Evolutionary conservation across 1,140 invertebrate species (phyloP).

Genomic region (Cydia fagiglandana): DNA sequence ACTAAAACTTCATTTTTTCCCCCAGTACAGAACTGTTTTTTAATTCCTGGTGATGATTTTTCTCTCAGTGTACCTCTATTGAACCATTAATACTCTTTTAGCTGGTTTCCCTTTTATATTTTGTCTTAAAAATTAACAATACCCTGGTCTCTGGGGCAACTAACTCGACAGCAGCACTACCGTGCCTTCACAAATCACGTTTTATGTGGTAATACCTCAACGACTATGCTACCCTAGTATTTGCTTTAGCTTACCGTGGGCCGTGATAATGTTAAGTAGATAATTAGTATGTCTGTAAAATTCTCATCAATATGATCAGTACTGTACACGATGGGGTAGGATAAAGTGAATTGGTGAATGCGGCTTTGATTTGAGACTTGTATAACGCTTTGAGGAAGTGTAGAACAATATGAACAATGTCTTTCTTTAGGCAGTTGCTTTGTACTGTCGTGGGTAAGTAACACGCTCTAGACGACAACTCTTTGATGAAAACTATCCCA

Average conservation of each 20-base stretch:
- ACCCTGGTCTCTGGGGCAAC: background rate
- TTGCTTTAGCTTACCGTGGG: background rate
- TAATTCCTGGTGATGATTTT: no score
- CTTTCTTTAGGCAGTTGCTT: conserved; percentile 5
- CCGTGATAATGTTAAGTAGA: background rate
- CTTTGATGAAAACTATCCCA: background rate
- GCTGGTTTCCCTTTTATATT: no score
- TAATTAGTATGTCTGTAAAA: background rate
- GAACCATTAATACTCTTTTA: no score
- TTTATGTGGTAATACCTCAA: background rate
- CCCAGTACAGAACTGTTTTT: no score
- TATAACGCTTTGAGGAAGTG: background rate
- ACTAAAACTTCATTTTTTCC: no score
- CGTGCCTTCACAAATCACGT: background rate
- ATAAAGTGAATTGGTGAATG: background rate
- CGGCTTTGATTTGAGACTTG: background rate
- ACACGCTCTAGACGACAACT: background rate
- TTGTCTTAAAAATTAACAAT: no score
- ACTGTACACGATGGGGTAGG: background rate
- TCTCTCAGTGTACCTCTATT: no score
- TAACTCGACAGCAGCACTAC: background rate
- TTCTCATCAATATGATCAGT: conserved; percentile 5
- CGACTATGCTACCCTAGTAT: background rate
- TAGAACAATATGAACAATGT: conserved; percentile 4
- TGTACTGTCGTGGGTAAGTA: conserved; percentile 22